Percentiles rank a stretch among this genome's conserved stretches.
Evolutionary conservation across 2,113 vertebrate genomes (phyloP).

Genomic region (Oenanthe melanoleuca): DNA sequence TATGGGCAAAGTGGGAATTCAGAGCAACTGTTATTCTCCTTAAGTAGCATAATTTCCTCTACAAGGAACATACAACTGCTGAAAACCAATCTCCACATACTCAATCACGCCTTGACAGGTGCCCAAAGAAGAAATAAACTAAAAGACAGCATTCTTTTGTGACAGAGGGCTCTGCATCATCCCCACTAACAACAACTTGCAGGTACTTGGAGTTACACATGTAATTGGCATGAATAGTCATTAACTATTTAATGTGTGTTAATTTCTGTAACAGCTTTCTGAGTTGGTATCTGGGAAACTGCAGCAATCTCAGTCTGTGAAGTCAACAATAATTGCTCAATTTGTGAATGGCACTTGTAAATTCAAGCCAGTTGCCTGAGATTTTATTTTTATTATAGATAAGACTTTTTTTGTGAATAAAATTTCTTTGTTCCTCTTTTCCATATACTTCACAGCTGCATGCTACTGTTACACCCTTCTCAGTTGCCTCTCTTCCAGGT

Average conservation of each 20-base stretch:
- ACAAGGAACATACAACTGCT: not conserved
- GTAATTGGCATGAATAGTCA: not conserved
- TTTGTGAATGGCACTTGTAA: not conserved
- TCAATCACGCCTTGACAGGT: not conserved
- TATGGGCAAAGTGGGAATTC: not conserved
- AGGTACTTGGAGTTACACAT: not conserved
- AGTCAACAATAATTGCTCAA: not conserved
- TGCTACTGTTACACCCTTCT: not conserved
- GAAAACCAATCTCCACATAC: not conserved
- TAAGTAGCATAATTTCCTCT: not conserved
- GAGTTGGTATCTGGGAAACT: not conserved
- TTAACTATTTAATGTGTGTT: not conserved
- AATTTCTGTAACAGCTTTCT: not conserved
- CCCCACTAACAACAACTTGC: not conserved
- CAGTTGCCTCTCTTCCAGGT: not conserved
- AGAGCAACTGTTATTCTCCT: not conserved
- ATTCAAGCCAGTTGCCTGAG: not conserved
- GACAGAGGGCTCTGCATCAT: not conserved
- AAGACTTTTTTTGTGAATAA: not conserved
- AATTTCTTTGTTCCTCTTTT: not conserved
- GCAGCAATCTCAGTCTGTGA: accelerated
- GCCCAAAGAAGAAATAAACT: not conserved
- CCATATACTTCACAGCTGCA: accelerated
- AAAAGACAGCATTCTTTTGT: not conserved
- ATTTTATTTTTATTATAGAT: not conserved